phyloP scores from a whole-genome alignment of 2,113 vertebrate genomes.

The Neotoma lepida region DNA sequence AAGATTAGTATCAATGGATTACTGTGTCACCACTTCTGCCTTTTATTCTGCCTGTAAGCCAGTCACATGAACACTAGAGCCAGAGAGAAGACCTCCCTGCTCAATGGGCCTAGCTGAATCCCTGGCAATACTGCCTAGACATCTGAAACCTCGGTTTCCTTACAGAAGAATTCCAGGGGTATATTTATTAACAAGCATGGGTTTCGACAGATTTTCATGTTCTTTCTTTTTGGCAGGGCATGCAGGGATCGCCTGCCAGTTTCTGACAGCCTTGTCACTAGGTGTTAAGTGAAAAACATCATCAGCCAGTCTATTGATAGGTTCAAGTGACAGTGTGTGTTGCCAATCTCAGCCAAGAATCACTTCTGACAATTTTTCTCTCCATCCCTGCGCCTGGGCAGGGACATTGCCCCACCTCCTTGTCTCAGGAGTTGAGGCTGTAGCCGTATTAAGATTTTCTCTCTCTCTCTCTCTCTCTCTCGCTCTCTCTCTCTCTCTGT shows the following conservation, averaged over 20 bases:
- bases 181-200: conserved; percentile 79
- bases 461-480: not conserved
- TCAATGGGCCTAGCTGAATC: not conserved
- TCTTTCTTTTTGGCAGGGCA: conserved; percentile 73
- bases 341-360: conserved; percentile 77
- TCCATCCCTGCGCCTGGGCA: not conserved
- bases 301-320: conserved; percentile 78
- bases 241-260: conserved; percentile 76
- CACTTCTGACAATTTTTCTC: conserved; percentile 73
- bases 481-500: not conserved
- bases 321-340: conserved; percentile 74
- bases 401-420: not conserved
- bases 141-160: conserved; percentile 64
- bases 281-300: conserved; percentile 82
- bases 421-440: conserved; percentile 24
- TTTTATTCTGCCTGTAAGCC: not conserved
- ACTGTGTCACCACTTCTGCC: not conserved
- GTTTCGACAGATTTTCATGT: conserved; percentile 79
- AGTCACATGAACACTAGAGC: not conserved
- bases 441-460: conserved; percentile 51
- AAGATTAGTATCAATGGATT: not conserved
- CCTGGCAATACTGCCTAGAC: conserved; percentile 54
- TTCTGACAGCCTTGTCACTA: conserved; percentile 76
- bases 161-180: conserved; percentile 76
- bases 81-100: conserved; percentile 9